Conservation (phyloP, 2,113 vertebrate genomes). For the Equus quagga region DNA sequence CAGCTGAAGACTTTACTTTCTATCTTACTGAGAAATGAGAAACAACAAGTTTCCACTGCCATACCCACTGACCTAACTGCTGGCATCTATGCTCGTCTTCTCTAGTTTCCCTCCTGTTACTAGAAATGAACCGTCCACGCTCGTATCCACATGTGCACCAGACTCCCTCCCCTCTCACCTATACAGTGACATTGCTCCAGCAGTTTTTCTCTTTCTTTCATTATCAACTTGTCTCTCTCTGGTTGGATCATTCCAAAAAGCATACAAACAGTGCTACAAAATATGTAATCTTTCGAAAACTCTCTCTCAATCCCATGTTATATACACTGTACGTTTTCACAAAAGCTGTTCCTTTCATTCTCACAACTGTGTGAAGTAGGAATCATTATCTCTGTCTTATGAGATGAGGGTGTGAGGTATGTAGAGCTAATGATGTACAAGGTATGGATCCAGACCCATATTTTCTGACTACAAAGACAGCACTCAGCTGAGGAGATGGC, state of each 20-base stretch:
- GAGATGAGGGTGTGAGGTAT: not conserved
- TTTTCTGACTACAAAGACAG: not conserved
- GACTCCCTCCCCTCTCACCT: not conserved
- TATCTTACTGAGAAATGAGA: not conserved
- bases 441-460: not conserved
- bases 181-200: not conserved
- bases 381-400: not conserved
- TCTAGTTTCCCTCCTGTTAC: not conserved
- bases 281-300: not conserved
- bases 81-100: not conserved
- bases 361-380: not conserved
- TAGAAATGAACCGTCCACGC: not conserved
- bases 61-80: not conserved
- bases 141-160: not conserved
- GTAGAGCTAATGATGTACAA: not conserved
- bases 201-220: not conserved
- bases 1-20: not conserved
- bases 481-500: not conserved
- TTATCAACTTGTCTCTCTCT: not conserved
- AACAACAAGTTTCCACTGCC: fast-evolving
- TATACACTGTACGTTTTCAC: not conserved
- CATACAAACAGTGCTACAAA: not conserved
- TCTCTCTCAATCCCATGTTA: not conserved
- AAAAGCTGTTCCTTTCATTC: not conserved
- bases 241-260: not conserved